A percentile compares a stretch with the other conserved stretches of the same genome.
Conservation (phyloP, 2,888 invertebrate genomes). For the Limenitis camilla region DNA sequence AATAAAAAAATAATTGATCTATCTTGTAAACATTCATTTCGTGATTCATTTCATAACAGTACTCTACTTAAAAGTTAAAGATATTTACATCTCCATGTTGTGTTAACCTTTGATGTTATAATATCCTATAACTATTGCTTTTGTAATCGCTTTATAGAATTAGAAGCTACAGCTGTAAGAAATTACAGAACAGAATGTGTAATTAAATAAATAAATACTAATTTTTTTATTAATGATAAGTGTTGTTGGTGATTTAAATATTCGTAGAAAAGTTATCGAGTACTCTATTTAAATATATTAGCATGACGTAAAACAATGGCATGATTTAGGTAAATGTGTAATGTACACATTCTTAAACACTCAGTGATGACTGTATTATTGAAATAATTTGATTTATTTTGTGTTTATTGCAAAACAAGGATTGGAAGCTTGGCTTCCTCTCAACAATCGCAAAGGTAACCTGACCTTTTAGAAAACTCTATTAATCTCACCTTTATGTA, state of each 20-base stretch:
- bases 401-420: constrained; percentile 47
- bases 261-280: neutral
- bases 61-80: neutral
- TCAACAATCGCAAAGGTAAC: constrained; percentile 54
- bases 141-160: neutral
- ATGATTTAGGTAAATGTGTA: neutral
- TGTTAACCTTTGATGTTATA: neutral
- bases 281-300: neutral
- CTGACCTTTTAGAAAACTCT: neutral
- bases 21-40: too few relatives aligned
- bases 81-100: too few relatives aligned
- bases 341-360: neutral
- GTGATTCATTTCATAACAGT: neutral
- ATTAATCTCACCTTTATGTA: neutral
- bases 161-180: too few relatives aligned
- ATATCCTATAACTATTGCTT: neutral
- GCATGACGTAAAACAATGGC: neutral
- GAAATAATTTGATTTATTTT: constrained; percentile 9
- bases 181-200: too few relatives aligned
- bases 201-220: too few relatives aligned
- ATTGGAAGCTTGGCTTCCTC: constrained; percentile 45
- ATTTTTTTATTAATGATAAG: too few relatives aligned
- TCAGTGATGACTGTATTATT: neutral
- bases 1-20: too few relatives aligned
- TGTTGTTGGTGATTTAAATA: too few relatives aligned